Evolutionary conservation across 2,113 vertebrate genomes (phyloP).

Genomic region (Turnix velox): DNA sequence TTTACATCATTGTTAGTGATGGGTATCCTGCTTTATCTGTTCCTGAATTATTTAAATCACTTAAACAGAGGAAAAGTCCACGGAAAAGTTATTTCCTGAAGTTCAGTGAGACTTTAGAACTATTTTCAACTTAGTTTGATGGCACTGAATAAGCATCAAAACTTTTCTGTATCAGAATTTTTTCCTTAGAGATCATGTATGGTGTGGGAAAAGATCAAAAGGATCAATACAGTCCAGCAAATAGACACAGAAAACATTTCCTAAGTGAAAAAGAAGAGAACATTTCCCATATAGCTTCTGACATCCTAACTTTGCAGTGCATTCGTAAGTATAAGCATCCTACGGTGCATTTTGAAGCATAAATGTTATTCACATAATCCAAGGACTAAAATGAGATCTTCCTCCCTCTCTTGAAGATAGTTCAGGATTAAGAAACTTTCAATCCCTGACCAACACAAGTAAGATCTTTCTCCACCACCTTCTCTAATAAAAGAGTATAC

Average conservation of each 20-base stretch:
- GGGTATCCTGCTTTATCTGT: background rate
- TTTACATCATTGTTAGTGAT: background rate
- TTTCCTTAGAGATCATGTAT: background rate
- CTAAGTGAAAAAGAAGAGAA: background rate
- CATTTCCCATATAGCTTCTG: accelerated
- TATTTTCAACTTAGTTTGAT: background rate
- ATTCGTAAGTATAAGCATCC: too few relatives aligned
- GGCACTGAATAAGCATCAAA: background rate
- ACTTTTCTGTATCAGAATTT: background rate
- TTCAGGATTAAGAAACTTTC: background rate
- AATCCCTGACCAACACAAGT: background rate
- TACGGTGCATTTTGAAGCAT: background rate
- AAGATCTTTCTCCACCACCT: background rate
- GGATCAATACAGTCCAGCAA: background rate
- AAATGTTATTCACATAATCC: background rate
- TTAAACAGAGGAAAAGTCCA: background rate
- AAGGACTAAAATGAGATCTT: background rate
- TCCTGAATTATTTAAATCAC: background rate
- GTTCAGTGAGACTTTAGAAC: background rate
- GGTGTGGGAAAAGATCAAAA: background rate
- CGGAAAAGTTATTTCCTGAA: background rate
- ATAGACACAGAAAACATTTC: background rate
- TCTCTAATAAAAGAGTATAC: background rate
- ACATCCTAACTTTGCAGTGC: background rate
- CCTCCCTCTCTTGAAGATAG: background rate